Conservation (phyloP, 1,140 invertebrate genomes). For the Diabrotica undecimpunctata region DNA sequence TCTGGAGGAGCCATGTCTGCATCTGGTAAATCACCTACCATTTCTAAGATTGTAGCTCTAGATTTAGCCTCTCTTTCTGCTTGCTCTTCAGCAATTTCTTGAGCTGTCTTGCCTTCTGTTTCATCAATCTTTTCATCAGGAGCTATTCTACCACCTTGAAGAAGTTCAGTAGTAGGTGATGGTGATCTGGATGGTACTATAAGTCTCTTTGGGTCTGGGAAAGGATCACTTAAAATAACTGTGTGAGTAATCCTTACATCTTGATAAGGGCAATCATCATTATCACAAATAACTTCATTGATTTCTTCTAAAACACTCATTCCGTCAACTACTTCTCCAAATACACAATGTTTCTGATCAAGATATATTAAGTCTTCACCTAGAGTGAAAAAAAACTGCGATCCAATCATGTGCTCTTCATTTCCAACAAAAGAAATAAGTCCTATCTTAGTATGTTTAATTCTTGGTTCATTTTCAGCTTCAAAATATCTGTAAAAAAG, state of each 20-base stretch:
- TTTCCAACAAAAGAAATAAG: slow-evolving; percentile 88
- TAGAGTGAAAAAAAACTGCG: slow-evolving; percentile 96
- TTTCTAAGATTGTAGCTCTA: slow-evolving; percentile 95
- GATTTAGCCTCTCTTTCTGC: slow-evolving; percentile 93
- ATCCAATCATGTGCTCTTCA: slow-evolving; percentile 89
- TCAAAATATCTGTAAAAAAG: slow-evolving; percentile 69
- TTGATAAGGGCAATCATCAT: slow-evolving; percentile 85
- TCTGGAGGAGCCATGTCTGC: slow-evolving; percentile 97
- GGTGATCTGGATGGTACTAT: slow-evolving; percentile 80
- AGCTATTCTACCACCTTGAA: slow-evolving; percentile 81
- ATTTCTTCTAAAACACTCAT: slow-evolving; percentile 77
- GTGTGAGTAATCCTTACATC: slow-evolving; percentile 98
- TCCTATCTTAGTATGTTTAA: slow-evolving; percentile 84
- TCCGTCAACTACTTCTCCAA: slow-evolving; percentile 94
- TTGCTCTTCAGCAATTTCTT: slow-evolving; percentile 84
- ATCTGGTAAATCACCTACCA: slow-evolving; percentile 96
- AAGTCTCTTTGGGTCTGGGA: slow-evolving; percentile 79
- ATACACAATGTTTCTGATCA: slow-evolving; percentile 92
- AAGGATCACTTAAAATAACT: slow-evolving; percentile 95
- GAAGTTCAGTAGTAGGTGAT: slow-evolving; percentile 74
- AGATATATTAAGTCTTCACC: slow-evolving; percentile 85
- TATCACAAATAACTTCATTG: slow-evolving; percentile 93
- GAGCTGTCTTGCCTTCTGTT: slow-evolving; percentile 73
- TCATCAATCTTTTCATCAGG: slow-evolving; percentile 96
- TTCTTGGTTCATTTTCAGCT: slow-evolving; percentile 83